These are phyloP conservation scores for Cryptocheilus praepositus DNA, from an alignment of 2,888 invertebrate genomes.

Conservation along the genomic window DNA sequence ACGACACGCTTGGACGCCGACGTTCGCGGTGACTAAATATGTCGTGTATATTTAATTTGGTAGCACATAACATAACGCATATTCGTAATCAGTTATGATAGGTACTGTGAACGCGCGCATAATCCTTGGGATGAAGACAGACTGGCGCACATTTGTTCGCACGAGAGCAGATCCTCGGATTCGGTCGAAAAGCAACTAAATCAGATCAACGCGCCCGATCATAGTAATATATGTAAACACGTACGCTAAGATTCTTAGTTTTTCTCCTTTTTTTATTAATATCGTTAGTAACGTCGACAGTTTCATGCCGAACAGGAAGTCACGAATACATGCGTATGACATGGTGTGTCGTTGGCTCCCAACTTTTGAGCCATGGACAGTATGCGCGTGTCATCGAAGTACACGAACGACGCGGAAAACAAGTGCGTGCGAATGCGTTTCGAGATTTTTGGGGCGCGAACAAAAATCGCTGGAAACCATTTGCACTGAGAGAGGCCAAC, in stretches of 20 bases:
- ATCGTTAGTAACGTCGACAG: conserved; percentile 24
- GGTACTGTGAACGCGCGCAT: conserved; percentile 13
- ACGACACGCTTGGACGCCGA: conserved; percentile 5
- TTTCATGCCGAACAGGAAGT: neutral
- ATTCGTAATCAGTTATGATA: conserved; percentile 11
- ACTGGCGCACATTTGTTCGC: neutral
- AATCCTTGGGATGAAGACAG: conserved; percentile 7
- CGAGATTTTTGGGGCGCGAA: too few relatives aligned
- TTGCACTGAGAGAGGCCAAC: conserved; percentile 28
- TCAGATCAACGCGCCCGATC: conserved; percentile 21
- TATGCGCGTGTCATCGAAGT: too few relatives aligned
- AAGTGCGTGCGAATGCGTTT: neutral
- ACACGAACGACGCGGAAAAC: neutral
- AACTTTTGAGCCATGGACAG: too few relatives aligned
- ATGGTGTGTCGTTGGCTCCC: too few relatives aligned
- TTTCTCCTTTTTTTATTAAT: neutral
- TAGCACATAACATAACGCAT: conserved; percentile 31
- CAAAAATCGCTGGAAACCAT: too few relatives aligned
- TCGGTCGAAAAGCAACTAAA: neutral
- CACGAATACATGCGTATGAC: conserved; percentile 3
- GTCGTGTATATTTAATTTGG: conserved; percentile 33
- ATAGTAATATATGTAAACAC: conserved; percentile 52
- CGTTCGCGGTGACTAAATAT: conserved; percentile 28
- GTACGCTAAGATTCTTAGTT: conserved; percentile 24
- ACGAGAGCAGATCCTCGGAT: too few relatives aligned